phyloP scores from a whole-genome alignment of 2,797 vertebrate genomes.

The Eutrigla gurnardus region DNA sequence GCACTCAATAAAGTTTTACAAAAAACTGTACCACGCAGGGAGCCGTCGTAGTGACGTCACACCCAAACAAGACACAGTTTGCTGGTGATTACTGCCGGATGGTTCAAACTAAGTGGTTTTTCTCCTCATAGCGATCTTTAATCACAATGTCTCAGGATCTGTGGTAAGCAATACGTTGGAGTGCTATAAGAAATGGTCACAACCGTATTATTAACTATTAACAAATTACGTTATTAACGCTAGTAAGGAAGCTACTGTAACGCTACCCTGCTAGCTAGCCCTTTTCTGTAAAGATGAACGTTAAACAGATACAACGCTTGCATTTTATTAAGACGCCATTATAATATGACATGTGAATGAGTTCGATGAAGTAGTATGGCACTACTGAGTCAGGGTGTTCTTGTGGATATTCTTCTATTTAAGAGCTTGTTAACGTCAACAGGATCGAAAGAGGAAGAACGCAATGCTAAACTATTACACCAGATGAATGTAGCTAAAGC shows the following conservation, averaged over 20 bases:
- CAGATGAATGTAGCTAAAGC: constrained; percentile 27
- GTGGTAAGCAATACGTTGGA: constrained; percentile 68
- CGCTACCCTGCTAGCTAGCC: neutral
- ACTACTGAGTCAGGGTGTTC: too few species aligned
- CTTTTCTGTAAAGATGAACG: neutral
- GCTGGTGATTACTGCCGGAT: constrained; percentile 37
- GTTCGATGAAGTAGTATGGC: neutral
- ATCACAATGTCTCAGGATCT: constrained; percentile 79
- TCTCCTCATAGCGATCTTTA: neutral
- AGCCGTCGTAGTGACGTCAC: constrained; percentile 68
- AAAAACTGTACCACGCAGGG: constrained; percentile 22
- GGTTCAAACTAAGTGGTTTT: constrained; percentile 30
- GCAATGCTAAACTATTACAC: constrained; percentile 40
- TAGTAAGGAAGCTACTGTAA: neutral
- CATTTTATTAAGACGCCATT: neutral
- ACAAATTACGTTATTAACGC: neutral
- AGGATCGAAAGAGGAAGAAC: neutral
- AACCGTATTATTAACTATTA: neutral
- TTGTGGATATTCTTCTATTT: neutral
- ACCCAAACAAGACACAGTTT: constrained; percentile 70
- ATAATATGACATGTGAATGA: neutral
- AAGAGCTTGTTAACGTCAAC: neutral
- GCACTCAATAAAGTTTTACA: neutral
- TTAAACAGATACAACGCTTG: neutral
- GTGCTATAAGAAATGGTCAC: accelerated